These are phyloP conservation scores for Phaethornis superciliosus DNA, from an alignment of 2,113 vertebrate genomes.

Conservation along the genomic window DNA sequence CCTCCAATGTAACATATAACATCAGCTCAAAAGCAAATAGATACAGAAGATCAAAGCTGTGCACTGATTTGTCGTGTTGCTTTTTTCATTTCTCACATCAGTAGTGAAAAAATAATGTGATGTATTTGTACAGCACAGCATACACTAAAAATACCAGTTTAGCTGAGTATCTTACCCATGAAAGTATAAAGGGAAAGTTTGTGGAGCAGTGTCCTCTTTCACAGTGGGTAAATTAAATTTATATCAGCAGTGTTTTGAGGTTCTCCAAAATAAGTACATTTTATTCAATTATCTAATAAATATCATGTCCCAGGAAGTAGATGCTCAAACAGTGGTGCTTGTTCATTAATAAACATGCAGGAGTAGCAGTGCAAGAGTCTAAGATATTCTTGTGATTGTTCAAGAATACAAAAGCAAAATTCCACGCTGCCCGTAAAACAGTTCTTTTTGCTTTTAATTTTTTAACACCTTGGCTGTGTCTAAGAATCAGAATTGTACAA, in stretches of 20 bases:
- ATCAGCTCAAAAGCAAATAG: neutral
- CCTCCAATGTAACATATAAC: neutral
- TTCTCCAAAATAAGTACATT: neutral
- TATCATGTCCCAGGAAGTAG: neutral
- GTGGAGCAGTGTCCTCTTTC: neutral
- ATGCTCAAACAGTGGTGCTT: neutral
- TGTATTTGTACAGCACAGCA: neutral
- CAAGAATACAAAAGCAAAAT: neutral
- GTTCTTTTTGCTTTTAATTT: neutral
- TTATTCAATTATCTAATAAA: neutral
- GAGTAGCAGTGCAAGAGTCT: neutral
- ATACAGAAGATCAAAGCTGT: neutral
- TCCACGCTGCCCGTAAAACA: neutral
- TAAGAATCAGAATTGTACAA: neutral
- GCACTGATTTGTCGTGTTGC: neutral
- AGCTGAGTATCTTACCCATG: neutral
- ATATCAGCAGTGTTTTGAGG: neutral
- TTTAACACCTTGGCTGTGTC: neutral
- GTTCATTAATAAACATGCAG: neutral
- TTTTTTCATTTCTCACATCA: neutral
- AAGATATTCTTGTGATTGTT: neutral
- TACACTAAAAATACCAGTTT: fast-evolving
- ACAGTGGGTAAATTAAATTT: neutral
- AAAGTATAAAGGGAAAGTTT: neutral
- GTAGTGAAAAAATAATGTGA: neutral